Base-by-base conservation (phyloP, 2,888 invertebrate species). In the Drosophila melanosoma region DNA sequence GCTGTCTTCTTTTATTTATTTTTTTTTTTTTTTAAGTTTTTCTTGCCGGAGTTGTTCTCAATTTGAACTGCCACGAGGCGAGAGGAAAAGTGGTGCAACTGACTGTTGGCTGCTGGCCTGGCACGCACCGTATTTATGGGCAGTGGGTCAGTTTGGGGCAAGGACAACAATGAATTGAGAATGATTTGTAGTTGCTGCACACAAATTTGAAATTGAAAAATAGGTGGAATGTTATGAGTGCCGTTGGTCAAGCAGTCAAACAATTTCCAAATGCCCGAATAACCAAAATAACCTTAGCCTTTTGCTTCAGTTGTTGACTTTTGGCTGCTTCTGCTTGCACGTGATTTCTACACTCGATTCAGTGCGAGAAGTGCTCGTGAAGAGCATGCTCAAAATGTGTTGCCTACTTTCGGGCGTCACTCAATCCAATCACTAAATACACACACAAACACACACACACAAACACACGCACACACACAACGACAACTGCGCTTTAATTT, bases 161-260 rank as follows among this genome's bases (percentile, higher is more conserved):
- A 82, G 64, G 56, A 74, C 75, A 72, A 67, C 38, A 64, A 38
- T 60, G 58, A 36, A 63, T 85, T 80, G 80, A 82, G 72, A 73
- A 87, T 90, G 87, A 90, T 87, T 87, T 87, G 87, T 87, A 59
- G 90, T 76, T 89, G 78, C 75, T 76, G 86, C 74, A 76, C 62
- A 74, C 82, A 90, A 89, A 89, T 87, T 87, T 87, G 88, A 90
- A 87, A 87, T 87, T 87, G 87, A 87, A 89, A 90, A 87, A 87
- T 87, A 87, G 90, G 90, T 90, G 70, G 81, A 90, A 90, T 86
- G 90, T 90, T 86, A 86, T 86, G 85, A 90, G 84, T 81, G 83
- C 71, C 86, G 66, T 71, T 82, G 80, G 74, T 76, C 88, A 74
- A 66, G 68, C 58, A 58, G 56, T 59, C 54, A 29, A 74, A 66